Conservation (phyloP, 2,797 vertebrate genomes). For the Aeoliscus strigatus region DNA sequence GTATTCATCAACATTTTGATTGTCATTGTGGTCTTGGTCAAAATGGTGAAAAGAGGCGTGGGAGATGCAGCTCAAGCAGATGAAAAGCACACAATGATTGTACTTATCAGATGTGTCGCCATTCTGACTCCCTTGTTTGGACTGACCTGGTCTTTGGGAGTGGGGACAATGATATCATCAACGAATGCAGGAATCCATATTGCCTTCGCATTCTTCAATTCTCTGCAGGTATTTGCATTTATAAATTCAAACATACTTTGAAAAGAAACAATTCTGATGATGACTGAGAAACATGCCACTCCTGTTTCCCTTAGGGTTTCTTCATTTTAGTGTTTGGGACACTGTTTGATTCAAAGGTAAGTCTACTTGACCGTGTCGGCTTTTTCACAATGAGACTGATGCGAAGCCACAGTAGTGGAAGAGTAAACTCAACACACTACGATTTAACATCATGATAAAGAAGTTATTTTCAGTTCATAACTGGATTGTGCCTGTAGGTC, state of each 20-base stretch:
- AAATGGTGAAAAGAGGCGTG: conserved; percentile 75
- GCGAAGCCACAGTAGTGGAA: no score
- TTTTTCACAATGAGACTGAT: no score
- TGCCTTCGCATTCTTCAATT: conserved; percentile 70
- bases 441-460: no score
- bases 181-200: conserved; percentile 30
- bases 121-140: conserved; percentile 87
- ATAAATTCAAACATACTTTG: neutral
- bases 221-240: conserved; percentile 67
- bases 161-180: conserved; percentile 49
- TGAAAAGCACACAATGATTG: conserved; percentile 73
- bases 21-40: conserved; percentile 78
- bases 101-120: conserved; percentile 79
- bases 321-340: conserved; percentile 68
- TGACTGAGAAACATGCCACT: neutral
- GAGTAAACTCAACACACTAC: no score
- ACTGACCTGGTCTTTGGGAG: conserved; percentile 89
- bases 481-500: no score
- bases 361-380: no score
- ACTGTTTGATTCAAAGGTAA: conserved; percentile 60
- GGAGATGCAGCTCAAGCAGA: conserved; percentile 62
- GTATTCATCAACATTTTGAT: conserved; percentile 81
- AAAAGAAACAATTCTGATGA: no score
- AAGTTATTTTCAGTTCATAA: no score
- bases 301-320: conserved; percentile 55